Base-by-base conservation (phyloP, 1,140 invertebrate species). In the Drosophila ironensis region DNA sequence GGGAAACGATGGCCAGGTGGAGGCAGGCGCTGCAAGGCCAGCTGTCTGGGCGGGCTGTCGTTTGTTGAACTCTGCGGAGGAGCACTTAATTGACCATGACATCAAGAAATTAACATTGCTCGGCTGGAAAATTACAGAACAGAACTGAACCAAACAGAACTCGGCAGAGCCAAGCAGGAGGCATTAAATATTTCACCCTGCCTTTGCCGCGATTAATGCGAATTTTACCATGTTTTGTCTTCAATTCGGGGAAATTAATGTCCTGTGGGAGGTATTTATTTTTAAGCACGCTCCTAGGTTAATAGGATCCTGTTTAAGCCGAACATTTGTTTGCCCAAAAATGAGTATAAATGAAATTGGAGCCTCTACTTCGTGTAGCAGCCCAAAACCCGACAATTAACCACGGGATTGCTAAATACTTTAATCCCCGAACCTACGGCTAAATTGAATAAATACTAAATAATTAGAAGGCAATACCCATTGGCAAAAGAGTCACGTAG, bases 31-130 rank as follows among this genome's bases (percentile, higher is more conserved):
- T 48, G 37, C 20, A 24, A 17, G 30, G 30, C 11, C 30, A 30
- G 14, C 46, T 46, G 53, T 40, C 64, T 60, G 60, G 11, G 33
- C 5, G 20, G 51, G 33, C 37, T 38, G 52, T 50, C 37, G 66
- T 19, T 30, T 35, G 59, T 28, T 47, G 38, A 57, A 30, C 54
- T 52, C 42, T 47, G 67, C 30, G 56, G 68, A 63, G 51, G 50
- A 61, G 52, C 70, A 84, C 73, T 86, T 78, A 84, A 84, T 84
- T 86, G 80, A 72, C 80, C 80, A 74, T 74, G 78, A 84, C 78
- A 84, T 77, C 73, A 81, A 84, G 75, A 74, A 77, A 84, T 84
- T 84, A 84, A 71, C 78, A 77, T 84, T 84, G 75, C 60, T 72
- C 56, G 35, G 67, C 51, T 67, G 52, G 42, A 50, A 76, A 82